Base-by-base conservation (phyloP, 2,797 vertebrate species). In the Lagodon rhomboides region DNA sequence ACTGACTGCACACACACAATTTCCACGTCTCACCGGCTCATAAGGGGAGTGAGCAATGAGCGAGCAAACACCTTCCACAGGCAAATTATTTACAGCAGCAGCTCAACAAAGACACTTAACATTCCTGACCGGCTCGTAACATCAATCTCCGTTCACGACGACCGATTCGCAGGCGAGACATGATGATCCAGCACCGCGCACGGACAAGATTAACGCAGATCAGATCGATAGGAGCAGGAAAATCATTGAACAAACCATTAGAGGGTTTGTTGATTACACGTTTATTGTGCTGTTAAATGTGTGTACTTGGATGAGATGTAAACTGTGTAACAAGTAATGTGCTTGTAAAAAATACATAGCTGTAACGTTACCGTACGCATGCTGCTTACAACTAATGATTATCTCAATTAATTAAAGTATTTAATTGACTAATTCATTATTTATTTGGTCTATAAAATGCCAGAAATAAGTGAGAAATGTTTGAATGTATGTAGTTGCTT, bases 51-150 rank as follows among this genome's bases (percentile, higher is more conserved):
- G 77, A 74, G 66, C 44, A 65, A 64, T 11, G 3, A 69, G 63
- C n/a, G 44, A 59, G 38, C 73, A 64, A 85, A 77, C 84, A 66
- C 76, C 62, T 75, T 83, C 60, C 13, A 5, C 46, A 3, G 55
- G 84, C 70, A 87, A 92, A 94, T 92, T 5, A 92, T 93, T 93
- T 80, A 92, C 93, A 88, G 75, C 82, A 41, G 15, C 11, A 17
- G 61, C 43, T 81, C 38, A 83, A 79, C 15, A 72, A 73, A 85
- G 65, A 84, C 78, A 71, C 61, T 87, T 77, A 82, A 90, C 86
- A 92, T 91, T 94, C 91, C 85, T 84, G 86, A 84, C 62, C 4
- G 15, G 73, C 74, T 83, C 54, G 81, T 87, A 77, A 51, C 80
- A 89, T 88, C 67, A 82, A 85, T 85, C 76, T 68, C 43, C 20